Evolutionary conservation across 2,113 vertebrate species (phyloP), one percentile per base, ranked within the genome.

Genomic region (Sisor rabdophorus): DNA sequence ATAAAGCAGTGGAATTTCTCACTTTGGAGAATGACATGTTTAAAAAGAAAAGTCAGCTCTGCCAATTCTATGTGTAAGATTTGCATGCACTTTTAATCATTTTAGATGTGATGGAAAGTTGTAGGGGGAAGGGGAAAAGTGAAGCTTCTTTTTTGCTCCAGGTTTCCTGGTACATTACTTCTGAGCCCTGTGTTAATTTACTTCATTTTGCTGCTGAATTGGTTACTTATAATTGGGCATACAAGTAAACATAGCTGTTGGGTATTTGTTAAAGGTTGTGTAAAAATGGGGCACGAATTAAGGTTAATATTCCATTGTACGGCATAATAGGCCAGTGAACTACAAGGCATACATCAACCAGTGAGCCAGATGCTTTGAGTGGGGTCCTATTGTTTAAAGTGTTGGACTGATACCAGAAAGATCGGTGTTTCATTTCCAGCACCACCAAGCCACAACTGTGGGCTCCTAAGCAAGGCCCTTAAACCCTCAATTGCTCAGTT

Each of bases 31-130:
- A 99, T 78, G 91, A 94, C 82, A 92, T 95, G 79, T 94, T 96
- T 82, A 94, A 89, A 83, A 94, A 95, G 83, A 98, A 95, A 89
- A 96, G 91, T 88, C 88, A 81, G 4, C 90, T 98, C 40, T 94
- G 88, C 84, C 97, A 99, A 15, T 96, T 95, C 85, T 94, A 98
- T 24, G 90, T 95, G 96, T 98, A 91, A 94, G 97, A 93, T 2
- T 22, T 40, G 32, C 11, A 52, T 9, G 1, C 19, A 44, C 30
- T 1, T 13, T 30, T 17, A 64, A 1, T 19, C 2, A 53, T 65
- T 56, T 28, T 0, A 52, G 65, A 50, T 50, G 44, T 68, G 44
- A 68, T 50, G 2, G 22, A 68, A 68, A 28, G 65, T 28, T 52
- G 19, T 28, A 19, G 4, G 10, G 15, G 11, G 19, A 4, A 12